Percentiles rank a stretch among this genome's conserved stretches.
Conservation (phyloP, 2,113 vertebrate genomes). For the Saccopteryx leptura region DNA sequence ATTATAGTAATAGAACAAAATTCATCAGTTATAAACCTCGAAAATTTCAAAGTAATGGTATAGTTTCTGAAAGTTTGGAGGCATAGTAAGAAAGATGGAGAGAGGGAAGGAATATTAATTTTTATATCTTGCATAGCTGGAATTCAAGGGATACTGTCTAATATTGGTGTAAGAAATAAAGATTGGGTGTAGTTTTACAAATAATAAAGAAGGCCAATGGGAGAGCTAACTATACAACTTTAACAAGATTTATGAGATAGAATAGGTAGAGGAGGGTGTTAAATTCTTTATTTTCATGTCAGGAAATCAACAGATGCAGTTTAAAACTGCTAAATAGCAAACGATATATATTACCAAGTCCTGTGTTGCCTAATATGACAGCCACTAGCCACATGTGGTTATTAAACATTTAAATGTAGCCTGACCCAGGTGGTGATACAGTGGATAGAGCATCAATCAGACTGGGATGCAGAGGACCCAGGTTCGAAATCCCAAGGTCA, state of each 20-base stretch:
- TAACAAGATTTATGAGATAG: background rate
- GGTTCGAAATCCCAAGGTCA: too few relatives aligned
- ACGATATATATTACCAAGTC: background rate
- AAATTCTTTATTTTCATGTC: background rate
- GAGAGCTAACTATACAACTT: background rate
- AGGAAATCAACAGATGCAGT: background rate
- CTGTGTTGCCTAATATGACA: background rate
- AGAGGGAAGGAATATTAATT: background rate
- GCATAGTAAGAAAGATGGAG: background rate
- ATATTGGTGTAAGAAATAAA: background rate
- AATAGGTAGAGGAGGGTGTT: background rate
- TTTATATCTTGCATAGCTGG: background rate
- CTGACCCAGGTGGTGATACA: too few relatives aligned
- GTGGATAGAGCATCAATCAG: too few relatives aligned
- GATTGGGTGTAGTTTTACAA: background rate
- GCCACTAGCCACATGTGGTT: background rate
- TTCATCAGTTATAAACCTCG: background rate
- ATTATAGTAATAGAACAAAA: background rate
- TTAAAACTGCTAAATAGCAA: slow-evolving; percentile 25
- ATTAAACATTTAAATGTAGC: background rate
- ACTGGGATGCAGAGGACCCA: too few relatives aligned
- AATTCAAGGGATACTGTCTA: background rate
- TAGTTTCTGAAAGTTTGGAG: background rate
- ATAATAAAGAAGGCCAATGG: background rate
- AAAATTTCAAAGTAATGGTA: background rate